Base-by-base conservation (phyloP, 1,140 invertebrate species). In the Danaus melanippus region DNA sequence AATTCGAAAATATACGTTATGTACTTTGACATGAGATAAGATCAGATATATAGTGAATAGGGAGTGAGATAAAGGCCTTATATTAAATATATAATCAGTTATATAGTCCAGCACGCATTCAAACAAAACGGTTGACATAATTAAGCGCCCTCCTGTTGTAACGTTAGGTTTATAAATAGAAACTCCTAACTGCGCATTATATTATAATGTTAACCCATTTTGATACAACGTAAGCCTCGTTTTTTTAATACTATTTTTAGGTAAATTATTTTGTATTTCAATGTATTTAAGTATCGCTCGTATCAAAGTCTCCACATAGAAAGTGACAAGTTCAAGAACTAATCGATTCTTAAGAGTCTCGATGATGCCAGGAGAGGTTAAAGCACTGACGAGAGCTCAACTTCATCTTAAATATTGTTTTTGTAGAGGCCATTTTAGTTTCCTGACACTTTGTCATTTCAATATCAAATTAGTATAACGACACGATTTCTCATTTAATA, bases 31-130 rank as follows among this genome's bases (percentile, higher is more conserved):
- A 50, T 53, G 41, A 60, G 64, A 67, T 67, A 67, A 64, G 48
- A 63, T 63, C 52, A 52, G 58, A 63, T 62, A 66, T 58, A 47
- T 50, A 43, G 50, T 66, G 53, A 58, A 66, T 56, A 54, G 42
- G 52, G 47, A 46, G 53, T 54, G 53, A 64, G 60, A 62, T 62
- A 62, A 57, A 62, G 42, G 32, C 15, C 32, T 8, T 45, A 45
- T 52, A 32, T 53, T 32, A 53, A 53, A 44, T 46, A 32, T 32
- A 21, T 21, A 21, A 5, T 21, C 17, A 2, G 17, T 5, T 21
- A 21, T 21, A 32, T 32, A 32, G 21, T 32, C 21, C 21, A 32
- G 21, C 21, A 32, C 21, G 21, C 21, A 32, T 32, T 32, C 21
- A 32, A 32, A 32, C 21, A 32, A 32, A 32, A 32, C 21, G 42